Evolutionary conservation across 2,113 vertebrate genomes (phyloP), one percentile per base, ranked within the genome.

Genomic region (Psilopsiagon aurifrons): DNA sequence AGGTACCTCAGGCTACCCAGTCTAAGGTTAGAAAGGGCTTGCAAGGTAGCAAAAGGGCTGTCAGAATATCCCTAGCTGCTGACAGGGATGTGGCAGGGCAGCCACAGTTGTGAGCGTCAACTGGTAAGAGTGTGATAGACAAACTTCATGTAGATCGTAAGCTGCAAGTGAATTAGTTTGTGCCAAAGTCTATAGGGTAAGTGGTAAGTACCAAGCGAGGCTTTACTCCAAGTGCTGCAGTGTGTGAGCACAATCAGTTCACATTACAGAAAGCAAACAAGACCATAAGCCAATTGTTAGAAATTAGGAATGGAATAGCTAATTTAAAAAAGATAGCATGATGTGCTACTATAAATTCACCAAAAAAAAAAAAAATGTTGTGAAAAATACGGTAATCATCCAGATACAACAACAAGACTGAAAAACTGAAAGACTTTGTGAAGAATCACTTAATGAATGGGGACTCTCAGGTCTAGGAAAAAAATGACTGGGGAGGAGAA

Each of bases 41-140:
- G 10, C 1, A 3, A 90, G 83, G 79, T 85, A 94, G 75, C 33
- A 55, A 89, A 49, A 67, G 22, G 46, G n/a, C 35, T 68, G 43
- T 68, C 57, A 91, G 57, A 95, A 82, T 84, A 89, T 60, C 66
- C 47, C 3, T 37, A 73, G 63, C 31, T 91, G 52, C 62, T 81
- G 47, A 71, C n/a, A 90, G 52, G 28, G 57, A 87, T 91, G 73
- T n/a, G 66, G 23, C 79, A 69, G 39, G 47, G 7, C n/a, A 84
- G 60, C 47, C 47, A 67, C 49, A 69, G 29, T 41, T 84, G 59
- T 66, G 73, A 89, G 18, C n/a, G 29, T 59, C 1, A 4, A 59
- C 19, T 57, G 39, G 59, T 35, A 54, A 63, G n/a, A 94, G 22
- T 14, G 13, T 0, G 0, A 41, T 1, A 59, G 69, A 46, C 7